phyloP scores from a whole-genome alignment of 2,113 vertebrate species.

The Cebus imitator region DNA sequence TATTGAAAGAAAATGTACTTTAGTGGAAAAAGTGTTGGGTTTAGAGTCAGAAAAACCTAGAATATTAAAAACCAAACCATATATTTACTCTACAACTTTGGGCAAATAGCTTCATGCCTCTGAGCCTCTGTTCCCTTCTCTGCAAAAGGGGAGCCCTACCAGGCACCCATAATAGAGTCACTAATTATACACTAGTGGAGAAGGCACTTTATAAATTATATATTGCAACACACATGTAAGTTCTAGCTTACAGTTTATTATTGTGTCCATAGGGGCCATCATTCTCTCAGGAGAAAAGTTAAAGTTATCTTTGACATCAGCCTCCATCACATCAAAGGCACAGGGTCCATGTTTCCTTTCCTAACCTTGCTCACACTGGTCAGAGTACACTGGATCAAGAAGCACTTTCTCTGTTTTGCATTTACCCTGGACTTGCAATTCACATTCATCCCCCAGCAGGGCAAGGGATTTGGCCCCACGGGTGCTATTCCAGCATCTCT shows the following conservation, averaged over 20 bases:
- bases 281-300: not conserved
- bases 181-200: not conserved
- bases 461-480: not conserved
- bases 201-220: not conserved
- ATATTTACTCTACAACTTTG: not conserved
- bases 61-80: not conserved
- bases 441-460: not conserved
- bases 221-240: not conserved
- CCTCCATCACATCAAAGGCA: not conserved
- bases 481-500: constrained; percentile 30
- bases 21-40: not conserved
- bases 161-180: not conserved
- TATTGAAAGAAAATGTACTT: not conserved
- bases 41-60: not conserved
- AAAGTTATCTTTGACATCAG: not conserved
- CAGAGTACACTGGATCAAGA: not conserved
- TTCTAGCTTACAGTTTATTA: not conserved
- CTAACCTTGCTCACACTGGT: not conserved
- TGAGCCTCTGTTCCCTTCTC: not conserved
- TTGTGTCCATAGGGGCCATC: not conserved
- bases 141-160: not conserved
- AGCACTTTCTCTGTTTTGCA: not conserved
- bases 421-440: not conserved
- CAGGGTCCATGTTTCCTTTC: not conserved
- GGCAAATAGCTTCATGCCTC: not conserved